phyloP scores from a whole-genome alignment of 92 coral and sea anemone species.

The Bergia sp. region DNA sequence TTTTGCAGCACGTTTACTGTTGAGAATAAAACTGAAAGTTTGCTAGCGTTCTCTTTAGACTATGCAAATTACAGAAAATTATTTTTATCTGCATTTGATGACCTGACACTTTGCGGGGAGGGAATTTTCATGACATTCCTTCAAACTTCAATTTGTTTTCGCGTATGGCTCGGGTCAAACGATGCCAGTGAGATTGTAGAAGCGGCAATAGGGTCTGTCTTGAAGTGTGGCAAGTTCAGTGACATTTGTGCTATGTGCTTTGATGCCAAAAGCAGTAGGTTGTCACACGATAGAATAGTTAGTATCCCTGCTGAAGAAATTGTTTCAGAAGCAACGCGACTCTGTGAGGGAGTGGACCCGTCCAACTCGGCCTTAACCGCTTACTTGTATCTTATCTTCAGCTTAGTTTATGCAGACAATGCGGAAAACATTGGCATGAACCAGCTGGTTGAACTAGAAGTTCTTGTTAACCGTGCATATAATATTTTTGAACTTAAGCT shows the following conservation, averaged over 20 bases:
- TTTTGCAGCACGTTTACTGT: slow-evolving; percentile 29
- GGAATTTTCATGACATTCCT: slow-evolving; percentile 18
- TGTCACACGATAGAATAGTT: slow-evolving; percentile 25
- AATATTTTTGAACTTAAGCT: slow-evolving; percentile 14
- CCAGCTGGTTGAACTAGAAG: slow-evolving; percentile 9
- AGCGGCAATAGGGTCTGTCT: slow-evolving; percentile 2
- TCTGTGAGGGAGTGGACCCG: slow-evolving; percentile 25
- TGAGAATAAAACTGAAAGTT: slow-evolving; percentile 28
- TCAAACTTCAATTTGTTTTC: slow-evolving; percentile 21
- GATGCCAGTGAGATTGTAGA: slow-evolving; percentile 18
- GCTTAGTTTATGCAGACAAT: slow-evolving; percentile 9
- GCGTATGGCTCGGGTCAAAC: slow-evolving; percentile 18
- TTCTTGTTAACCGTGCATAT: slow-evolving; percentile 12
- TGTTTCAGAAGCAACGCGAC: slow-evolving; percentile 35
- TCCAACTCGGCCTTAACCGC: slow-evolving; percentile 13
- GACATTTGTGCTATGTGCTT: slow-evolving; percentile 6
- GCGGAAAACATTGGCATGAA: neutral
- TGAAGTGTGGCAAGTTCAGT: slow-evolving; percentile 10
- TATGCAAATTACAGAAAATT: slow-evolving; percentile 38
- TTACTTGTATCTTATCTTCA: slow-evolving; percentile 14
- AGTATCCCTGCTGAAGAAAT: slow-evolving; percentile 28
- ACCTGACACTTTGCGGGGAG: slow-evolving; percentile 29
- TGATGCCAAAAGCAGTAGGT: neutral
- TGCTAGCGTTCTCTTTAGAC: slow-evolving; percentile 14
- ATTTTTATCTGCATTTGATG: slow-evolving; percentile 26